Evolutionary conservation across 2,797 vertebrate species (phyloP).

Genomic region (Argyrosomus regius): DNA sequence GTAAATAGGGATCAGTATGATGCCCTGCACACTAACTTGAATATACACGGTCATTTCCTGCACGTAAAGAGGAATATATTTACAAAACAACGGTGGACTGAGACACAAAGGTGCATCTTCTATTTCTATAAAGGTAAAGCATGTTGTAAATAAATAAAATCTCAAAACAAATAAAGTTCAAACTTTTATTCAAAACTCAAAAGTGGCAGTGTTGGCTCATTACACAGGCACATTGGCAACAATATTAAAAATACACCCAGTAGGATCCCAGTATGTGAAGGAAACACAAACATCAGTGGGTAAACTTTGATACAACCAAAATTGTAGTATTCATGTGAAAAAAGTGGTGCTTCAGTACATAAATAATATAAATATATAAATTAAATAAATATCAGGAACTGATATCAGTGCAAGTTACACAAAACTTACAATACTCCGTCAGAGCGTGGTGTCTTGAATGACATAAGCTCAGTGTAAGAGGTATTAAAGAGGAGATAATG

Average conservation of each 20-base stretch:
- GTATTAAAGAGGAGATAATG: not conserved
- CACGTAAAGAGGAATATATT: not conserved
- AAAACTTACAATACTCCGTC: not conserved
- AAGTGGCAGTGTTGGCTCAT: constrained; percentile 15
- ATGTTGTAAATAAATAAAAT: not conserved
- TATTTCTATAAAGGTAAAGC: not conserved
- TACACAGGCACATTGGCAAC: constrained; percentile 37
- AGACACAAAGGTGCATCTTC: not conserved
- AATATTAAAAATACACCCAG: constrained; percentile 23
- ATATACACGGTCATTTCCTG: not conserved
- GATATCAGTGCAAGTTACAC: constrained; percentile 11
- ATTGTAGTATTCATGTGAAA: not conserved
- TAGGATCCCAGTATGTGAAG: not conserved
- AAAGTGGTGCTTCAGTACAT: constrained; percentile 37
- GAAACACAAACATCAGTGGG: not conserved
- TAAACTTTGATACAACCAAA: constrained; percentile 1
- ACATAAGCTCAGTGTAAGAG: constrained; percentile 1
- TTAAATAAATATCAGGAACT: constrained; percentile 42
- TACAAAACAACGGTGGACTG: not conserved
- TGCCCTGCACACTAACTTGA: not conserved
- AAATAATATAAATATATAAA: constrained; percentile 45
- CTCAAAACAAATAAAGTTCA: constrained; percentile 12
- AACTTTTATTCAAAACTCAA: constrained; percentile 62
- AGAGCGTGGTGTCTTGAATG: not conserved
- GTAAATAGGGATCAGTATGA: not conserved